These are phyloP conservation scores for Drosophila littoralis DNA, from an alignment of 1,140 invertebrate species.

Conservation along the genomic window DNA sequence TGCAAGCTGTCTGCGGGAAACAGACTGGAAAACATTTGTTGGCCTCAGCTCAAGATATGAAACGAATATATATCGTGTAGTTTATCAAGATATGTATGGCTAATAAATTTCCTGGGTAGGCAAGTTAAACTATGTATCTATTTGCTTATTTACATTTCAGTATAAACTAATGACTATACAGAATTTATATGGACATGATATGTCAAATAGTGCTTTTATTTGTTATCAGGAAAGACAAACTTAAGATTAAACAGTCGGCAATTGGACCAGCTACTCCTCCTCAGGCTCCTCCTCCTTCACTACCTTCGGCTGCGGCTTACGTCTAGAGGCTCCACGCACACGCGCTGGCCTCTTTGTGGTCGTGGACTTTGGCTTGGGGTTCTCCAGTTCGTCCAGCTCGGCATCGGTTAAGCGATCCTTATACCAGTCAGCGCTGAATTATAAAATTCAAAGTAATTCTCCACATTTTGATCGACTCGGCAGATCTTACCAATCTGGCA, in stretches of 20 bases:
- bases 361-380: slow-evolving; percentile 88
- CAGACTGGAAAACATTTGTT: slow-evolving; percentile 28
- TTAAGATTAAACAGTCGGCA: slow-evolving; percentile 62
- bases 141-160: no score
- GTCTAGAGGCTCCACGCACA: slow-evolving; percentile 66
- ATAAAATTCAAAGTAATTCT: background rate
- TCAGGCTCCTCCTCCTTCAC: slow-evolving; percentile 60
- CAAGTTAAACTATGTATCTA: no score
- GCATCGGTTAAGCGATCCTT: slow-evolving; percentile 92
- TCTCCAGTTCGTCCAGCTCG: slow-evolving; percentile 90
- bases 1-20: slow-evolving; percentile 22
- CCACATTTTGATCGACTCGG: background rate
- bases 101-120: background rate
- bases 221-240: slow-evolving; percentile 21
- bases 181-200: background rate
- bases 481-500: slow-evolving; percentile 93
- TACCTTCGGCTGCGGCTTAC: slow-evolving; percentile 59
- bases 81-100: background rate
- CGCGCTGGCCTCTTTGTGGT: slow-evolving; percentile 85
- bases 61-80: background rate
- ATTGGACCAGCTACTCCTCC: slow-evolving; percentile 41
- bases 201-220: slow-evolving; percentile 19
- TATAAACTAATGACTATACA: background rate
- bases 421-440: slow-evolving; percentile 92
- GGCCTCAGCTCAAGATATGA: background rate